Evolutionary conservation across 2,113 vertebrate genomes (phyloP).

Genomic region (Colossoma macropomum): DNA sequence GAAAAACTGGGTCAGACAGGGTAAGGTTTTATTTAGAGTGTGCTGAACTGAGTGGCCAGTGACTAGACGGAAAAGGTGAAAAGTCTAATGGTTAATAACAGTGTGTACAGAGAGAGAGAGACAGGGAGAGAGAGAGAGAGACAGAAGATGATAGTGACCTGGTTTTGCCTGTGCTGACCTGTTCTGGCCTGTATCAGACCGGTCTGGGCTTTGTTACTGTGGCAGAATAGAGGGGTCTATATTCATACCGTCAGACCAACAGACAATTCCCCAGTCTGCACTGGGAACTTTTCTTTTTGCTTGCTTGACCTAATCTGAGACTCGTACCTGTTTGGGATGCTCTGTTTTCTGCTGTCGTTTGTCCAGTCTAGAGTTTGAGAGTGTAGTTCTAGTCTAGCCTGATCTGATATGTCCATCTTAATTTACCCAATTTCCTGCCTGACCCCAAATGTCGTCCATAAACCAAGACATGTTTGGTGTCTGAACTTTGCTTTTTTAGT

Average conservation of each 20-base stretch:
- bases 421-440: no score
- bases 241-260: constrained; percentile 4
- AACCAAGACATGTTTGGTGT: no score
- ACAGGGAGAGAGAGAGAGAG: constrained; percentile 4
- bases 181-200: constrained; percentile 4
- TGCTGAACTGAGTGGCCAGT: background rate
- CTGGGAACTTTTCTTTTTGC: constrained; percentile 17
- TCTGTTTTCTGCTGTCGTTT: background rate
- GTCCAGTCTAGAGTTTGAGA: no score
- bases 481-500: no score
- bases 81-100: no score
- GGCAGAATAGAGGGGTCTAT: background rate
- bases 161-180: background rate
- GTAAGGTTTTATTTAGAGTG: background rate
- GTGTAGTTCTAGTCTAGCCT: background rate
- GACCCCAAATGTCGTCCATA: no score
- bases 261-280: constrained; percentile 15
- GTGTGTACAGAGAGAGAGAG: background rate
- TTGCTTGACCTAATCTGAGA: background rate
- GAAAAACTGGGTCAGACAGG: background rate
- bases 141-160: constrained; percentile 29
- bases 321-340: background rate
- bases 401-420: no score
- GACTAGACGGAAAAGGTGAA: background rate
- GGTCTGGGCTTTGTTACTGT: background rate